Base-by-base conservation (phyloP, 2,888 invertebrate species). In the Tenthredo notha region DNA sequence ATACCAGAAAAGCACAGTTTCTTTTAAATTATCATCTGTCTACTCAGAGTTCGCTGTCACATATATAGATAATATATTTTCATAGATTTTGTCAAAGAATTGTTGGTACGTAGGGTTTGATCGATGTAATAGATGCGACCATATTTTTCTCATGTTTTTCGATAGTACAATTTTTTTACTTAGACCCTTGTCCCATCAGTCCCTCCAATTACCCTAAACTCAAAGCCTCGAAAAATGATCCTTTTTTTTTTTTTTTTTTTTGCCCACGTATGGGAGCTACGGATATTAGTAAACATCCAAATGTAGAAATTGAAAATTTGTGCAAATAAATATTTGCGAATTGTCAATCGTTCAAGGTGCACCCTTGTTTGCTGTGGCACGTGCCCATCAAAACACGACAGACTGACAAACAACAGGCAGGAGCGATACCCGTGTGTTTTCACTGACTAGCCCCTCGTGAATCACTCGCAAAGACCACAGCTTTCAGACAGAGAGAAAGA, bases 391-490 rank as follows among this genome's bases (percentile, higher is more conserved):
- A 80, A 80, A 80, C 40, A 61, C 37, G 58, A 40, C 61, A 70
- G 67, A 70, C 43, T 65, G 47, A 67, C 29, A 67, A 83, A 74
- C 83, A 70, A 47, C 83, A 18, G 47, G 18, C 43, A 61, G 25
- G 7, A 61, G n/a, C 29, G 47, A 61, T 61, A 40, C 18, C 9
- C 47, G 25, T 83, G 80, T 58, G 80, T 43, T 83, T 70, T 47
- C 67, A 47, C 67, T 47, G 43, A 70, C 47, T 67, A 43, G 54
- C 33, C 67, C 67, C 67, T 83, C 47, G 67, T 29, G 58, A 83
- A 83, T 83, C 83, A 83, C 83, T 29, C 21, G 43, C 50, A 70
- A 83, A n/a, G 58, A 61, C 21, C 80, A 25, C 80, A 61, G 21
- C 33, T 58, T 50, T 7, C 33, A 21, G 58, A 12, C 37, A 61